A percentile compares a stretch with the other conserved stretches of the same genome.
phyloP scores from a whole-genome alignment of 2,113 vertebrate species.

The Vulpes vulpes region DNA sequence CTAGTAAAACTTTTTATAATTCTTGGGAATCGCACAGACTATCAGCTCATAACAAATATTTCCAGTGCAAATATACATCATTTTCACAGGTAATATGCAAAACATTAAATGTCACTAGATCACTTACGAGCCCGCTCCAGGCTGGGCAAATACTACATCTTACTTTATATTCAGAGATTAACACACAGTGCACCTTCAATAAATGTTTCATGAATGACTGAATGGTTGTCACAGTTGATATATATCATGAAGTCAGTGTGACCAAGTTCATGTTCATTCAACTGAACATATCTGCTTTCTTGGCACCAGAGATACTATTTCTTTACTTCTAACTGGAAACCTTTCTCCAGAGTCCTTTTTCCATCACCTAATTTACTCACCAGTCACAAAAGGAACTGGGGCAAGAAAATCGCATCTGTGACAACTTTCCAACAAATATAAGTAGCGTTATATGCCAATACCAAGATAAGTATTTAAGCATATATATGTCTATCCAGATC shows the following conservation, averaged over 20 bases:
- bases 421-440: slow-evolving; percentile 6
- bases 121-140: not conserved
- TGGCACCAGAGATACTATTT: not conserved
- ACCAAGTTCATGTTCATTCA: slow-evolving; percentile 19
- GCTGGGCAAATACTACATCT: not conserved
- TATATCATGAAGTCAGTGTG: not conserved
- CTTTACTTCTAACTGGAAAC: not conserved
- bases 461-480: not conserved
- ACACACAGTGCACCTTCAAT: not conserved
- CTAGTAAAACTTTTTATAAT: not conserved
- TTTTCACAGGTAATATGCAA: not conserved
- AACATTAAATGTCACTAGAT: not conserved
- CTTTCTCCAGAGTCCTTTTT: not conserved
- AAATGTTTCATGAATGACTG: slow-evolving; percentile 19
- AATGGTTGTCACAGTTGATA: slow-evolving; percentile 7
- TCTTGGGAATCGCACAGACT: not conserved
- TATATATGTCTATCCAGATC: not conserved
- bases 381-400: not conserved
- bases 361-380: not conserved
- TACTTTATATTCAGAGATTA: not conserved
- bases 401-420: not conserved
- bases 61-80: not conserved
- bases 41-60: slow-evolving; percentile 1
- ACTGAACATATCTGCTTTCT: not conserved
- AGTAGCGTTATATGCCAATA: not conserved